Evolutionary conservation across 2,113 vertebrate species (phyloP).

Genomic region (Chlamydotis undulata): DNA sequence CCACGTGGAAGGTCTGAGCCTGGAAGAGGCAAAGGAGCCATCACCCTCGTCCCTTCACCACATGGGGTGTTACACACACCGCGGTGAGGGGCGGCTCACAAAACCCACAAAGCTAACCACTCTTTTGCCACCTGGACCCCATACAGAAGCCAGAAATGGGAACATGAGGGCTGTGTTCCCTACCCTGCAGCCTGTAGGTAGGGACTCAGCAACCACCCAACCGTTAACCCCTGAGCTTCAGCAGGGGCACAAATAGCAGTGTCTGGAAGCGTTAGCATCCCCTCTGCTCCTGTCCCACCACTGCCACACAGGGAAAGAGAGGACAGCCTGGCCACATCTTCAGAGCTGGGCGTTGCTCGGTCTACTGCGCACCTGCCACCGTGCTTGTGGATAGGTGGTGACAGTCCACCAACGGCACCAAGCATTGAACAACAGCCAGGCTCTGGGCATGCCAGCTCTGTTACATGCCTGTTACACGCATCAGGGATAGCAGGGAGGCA

Average conservation of each 20-base stretch:
- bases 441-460: background rate
- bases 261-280: background rate
- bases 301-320: background rate
- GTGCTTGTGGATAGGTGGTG: rapidly evolving
- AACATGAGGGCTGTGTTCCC: background rate
- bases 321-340: rapidly evolving
- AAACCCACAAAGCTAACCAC: background rate
- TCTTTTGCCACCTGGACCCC: background rate
- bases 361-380: background rate
- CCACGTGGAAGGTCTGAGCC: constrained; percentile 91
- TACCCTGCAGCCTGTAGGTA: background rate
- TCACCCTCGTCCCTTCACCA: background rate
- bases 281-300: background rate
- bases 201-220: background rate
- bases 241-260: background rate
- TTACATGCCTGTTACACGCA: background rate
- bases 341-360: background rate
- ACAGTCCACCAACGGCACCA: background rate
- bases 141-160: background rate
- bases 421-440: background rate
- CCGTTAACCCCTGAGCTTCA: rapidly evolving
- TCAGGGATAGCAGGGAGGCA: background rate
- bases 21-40: constrained; percentile 17
- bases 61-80: background rate
- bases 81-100: background rate